Conservation (phyloP, 2,797 vertebrate species). For the Otolemur crassicaudatus region DNA sequence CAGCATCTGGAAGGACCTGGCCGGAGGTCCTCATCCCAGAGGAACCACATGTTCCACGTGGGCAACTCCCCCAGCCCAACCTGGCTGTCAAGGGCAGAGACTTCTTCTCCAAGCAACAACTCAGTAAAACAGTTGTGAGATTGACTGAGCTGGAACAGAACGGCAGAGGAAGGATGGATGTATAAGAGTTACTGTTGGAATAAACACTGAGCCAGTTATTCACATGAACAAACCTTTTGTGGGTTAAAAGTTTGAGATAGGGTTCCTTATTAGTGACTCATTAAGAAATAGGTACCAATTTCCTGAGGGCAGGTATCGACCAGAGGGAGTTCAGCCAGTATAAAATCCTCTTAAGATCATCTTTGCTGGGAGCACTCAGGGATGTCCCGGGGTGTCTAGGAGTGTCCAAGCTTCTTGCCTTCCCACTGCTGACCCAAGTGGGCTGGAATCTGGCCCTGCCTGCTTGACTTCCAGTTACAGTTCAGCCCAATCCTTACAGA, state of each 20-base stretch:
- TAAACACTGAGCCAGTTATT: too few species aligned
- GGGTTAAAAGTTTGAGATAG: neutral
- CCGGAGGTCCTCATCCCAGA: neutral
- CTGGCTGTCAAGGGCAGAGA: accelerated
- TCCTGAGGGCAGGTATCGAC: neutral
- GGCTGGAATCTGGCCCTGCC: neutral
- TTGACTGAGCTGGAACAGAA: neutral
- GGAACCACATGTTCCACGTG: accelerated
- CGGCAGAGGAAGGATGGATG: neutral
- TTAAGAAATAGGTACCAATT: neutral
- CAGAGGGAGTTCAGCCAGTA: neutral
- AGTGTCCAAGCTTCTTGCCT: too few species aligned
- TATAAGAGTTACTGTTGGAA: neutral
- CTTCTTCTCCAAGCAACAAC: neutral
- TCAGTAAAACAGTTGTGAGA: neutral
- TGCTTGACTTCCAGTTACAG: neutral
- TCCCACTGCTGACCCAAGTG: neutral
- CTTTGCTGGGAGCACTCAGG: accelerated
- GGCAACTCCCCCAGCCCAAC: accelerated
- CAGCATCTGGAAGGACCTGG: neutral
- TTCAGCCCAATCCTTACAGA: neutral
- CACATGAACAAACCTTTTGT: neutral
- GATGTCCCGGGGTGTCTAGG: neutral
- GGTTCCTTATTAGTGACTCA: neutral
- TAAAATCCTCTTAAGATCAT: neutral